These are phyloP conservation scores for Siniperca knerii DNA, from an alignment of 2,113 vertebrate species.

Conservation along the genomic window DNA sequence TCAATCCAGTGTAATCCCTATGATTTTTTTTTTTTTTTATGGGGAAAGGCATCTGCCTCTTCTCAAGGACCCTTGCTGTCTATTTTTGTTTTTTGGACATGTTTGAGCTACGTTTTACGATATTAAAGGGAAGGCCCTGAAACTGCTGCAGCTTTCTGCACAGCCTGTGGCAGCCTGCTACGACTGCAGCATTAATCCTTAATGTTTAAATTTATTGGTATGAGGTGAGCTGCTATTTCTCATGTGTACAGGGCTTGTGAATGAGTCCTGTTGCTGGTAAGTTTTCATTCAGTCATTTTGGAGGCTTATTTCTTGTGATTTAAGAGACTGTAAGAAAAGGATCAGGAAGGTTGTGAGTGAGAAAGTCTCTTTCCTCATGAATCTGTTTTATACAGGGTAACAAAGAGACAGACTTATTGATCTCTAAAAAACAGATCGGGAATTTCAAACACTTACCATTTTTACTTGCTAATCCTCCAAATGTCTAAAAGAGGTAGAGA, in stretches of 20 bases:
- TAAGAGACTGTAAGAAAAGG: not conserved
- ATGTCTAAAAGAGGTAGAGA: not conserved
- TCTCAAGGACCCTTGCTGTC: slow-evolving; percentile 16
- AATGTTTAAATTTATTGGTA: slow-evolving; percentile 11
- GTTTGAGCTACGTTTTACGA: slow-evolving; percentile 22
- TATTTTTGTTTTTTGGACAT: not conserved
- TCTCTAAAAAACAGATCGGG: not conserved
- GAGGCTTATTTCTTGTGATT: not conserved
- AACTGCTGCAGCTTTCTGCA: slow-evolving; percentile 21
- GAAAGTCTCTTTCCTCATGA: not conserved
- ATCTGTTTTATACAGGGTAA: not conserved
- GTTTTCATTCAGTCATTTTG: not conserved
- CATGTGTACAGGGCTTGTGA: not conserved
- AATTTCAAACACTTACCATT: not conserved
- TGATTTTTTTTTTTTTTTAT: not conserved
- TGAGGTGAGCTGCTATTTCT: not conserved
- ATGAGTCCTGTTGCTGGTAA: not conserved
- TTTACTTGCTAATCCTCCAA: not conserved
- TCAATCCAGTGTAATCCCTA: not conserved
- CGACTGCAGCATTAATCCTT: slow-evolving; percentile 3
- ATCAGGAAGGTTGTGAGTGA: not conserved
- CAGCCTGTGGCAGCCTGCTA: slow-evolving; percentile 19
- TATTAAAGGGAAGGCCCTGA: not conserved
- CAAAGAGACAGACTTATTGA: not conserved
- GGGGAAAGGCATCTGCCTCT: not conserved